These are phyloP conservation scores for Terebella lapidaria DNA, from an alignment of 2,888 invertebrate genomes.

Conservation along the genomic window DNA sequence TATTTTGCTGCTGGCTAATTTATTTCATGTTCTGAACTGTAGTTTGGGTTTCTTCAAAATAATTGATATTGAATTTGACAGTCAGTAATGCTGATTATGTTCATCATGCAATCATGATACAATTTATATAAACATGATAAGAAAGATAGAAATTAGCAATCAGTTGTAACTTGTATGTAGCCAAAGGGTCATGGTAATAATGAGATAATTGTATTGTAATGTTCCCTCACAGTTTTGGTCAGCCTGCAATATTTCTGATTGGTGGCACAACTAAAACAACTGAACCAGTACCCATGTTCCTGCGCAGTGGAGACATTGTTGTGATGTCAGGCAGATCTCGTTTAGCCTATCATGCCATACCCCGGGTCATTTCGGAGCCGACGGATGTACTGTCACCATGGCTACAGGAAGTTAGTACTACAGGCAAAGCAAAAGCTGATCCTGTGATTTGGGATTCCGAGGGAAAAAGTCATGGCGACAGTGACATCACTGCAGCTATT, in stretches of 20 bases:
- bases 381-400: not conserved
- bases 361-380: slow-evolving; percentile 62
- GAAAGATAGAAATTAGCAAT: no score
- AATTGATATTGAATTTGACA: no score
- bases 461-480: not conserved
- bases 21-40: no score
- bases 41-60: no score
- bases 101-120: no score
- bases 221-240: slow-evolving; percentile 72
- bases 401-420: no score
- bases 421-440: not conserved
- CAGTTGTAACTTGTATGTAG: no score
- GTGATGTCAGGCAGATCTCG: slow-evolving; percentile 80
- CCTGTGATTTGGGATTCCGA: not conserved
- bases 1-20: no score
- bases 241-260: slow-evolving; percentile 82
- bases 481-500: not conserved
- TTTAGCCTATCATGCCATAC: slow-evolving; percentile 84
- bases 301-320: slow-evolving; percentile 81
- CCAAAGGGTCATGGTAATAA: no score
- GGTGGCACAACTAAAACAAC: slow-evolving; percentile 66
- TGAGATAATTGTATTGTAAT: no score
- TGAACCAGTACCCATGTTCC: slow-evolving; percentile 57
- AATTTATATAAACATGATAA: no score
- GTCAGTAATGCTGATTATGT: no score